Evolutionary conservation across 1,140 invertebrate species (phyloP), one percentile per base, ranked within the genome.

Genomic region (Oncopeltus fasciatus): DNA sequence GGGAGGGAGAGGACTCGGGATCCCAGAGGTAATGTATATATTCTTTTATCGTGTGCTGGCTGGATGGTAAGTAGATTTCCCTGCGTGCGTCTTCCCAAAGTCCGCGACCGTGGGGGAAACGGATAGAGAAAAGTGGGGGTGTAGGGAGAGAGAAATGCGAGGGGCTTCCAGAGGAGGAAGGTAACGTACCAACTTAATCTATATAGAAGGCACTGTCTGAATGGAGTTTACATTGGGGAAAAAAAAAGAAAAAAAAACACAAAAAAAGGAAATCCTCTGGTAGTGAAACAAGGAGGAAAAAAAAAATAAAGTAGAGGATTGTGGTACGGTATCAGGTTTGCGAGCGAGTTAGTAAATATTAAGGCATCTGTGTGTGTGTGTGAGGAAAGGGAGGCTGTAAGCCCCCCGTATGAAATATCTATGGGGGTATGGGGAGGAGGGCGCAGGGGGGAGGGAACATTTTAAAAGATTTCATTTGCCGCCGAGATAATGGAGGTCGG

Each of bases 401-500:
- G 26, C 21, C 20, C 49, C 24, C 49, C 49, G 49, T 53, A 53
- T 53, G 49, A 53, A 53, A 53, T 53, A 53, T 53, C 49, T 24
- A 53, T 18, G 21, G 18, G 5, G 9, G 21, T 2, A 4, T 26
- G 49, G 24, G 49, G 3, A 38, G 5, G 14, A 38, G 5, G 5
- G 5, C 31, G 5, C 31, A 14, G 5, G 18, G 1, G 5, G 49
- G 24, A 26, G 49, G 24, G 49, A 53, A 53, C 49, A 53, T 53
- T 53, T 53, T 53, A 53, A 53, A 53, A 53, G 49, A 53, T 9
- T 53, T 53, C 49, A 53, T 53, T 53, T 53, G 49, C 12, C 16
- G 18, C n/a, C n/a, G n/a, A n/a, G 14, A 24, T 53, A 53, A 53
- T 53, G 49, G 49, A 53, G 49, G 49, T 53, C 49, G 24, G 31